Evolutionary conservation across 1,140 invertebrate species (phyloP).

Genomic region (Leptinotarsa lineolata): DNA sequence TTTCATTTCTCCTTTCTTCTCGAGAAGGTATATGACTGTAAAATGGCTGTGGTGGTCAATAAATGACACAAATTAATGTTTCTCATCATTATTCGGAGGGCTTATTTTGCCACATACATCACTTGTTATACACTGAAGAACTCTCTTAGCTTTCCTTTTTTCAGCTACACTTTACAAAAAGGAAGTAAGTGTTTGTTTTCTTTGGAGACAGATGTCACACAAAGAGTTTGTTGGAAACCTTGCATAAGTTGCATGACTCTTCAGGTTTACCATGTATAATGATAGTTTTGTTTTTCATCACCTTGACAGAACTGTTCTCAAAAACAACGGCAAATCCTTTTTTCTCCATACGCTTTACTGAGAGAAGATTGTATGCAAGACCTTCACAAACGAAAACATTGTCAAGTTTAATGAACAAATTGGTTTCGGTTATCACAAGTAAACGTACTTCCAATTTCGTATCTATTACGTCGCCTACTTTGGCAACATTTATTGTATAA

Average conservation of each 20-base stretch:
- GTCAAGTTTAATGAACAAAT: not conserved
- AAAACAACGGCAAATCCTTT: slow-evolving; percentile 20
- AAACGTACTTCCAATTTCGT: too few relatives aligned
- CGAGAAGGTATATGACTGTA: slow-evolving; percentile 50
- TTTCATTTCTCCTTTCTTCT: slow-evolving; percentile 49
- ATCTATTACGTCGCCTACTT: too few relatives aligned
- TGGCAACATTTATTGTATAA: too few relatives aligned
- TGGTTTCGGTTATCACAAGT: too few relatives aligned
- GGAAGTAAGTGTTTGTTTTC: not conserved
- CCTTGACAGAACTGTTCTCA: slow-evolving; percentile 21
- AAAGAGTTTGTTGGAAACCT: not conserved
- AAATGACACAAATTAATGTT: slow-evolving; percentile 55
- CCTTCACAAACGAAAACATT: slow-evolving; percentile 8
- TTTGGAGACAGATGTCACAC: slow-evolving; percentile 15
- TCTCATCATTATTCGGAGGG: slow-evolving; percentile 40
- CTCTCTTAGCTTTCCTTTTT: slow-evolving; percentile 16
- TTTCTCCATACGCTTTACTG: slow-evolving; percentile 6
- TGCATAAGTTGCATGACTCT: slow-evolving; percentile 14
- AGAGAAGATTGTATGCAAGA: slow-evolving; percentile 3
- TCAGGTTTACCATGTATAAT: slow-evolving; percentile 21
- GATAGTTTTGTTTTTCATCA: slow-evolving; percentile 17
- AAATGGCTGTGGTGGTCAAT: slow-evolving; percentile 55
- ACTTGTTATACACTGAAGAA: slow-evolving; percentile 44
- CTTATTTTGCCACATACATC: slow-evolving; percentile 53
- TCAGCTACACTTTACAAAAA: slow-evolving; percentile 45